Evolutionary conservation across 2,888 invertebrate species (phyloP), one percentile per base, ranked within the genome.

Genomic region (Augiades crinisus): DNA sequence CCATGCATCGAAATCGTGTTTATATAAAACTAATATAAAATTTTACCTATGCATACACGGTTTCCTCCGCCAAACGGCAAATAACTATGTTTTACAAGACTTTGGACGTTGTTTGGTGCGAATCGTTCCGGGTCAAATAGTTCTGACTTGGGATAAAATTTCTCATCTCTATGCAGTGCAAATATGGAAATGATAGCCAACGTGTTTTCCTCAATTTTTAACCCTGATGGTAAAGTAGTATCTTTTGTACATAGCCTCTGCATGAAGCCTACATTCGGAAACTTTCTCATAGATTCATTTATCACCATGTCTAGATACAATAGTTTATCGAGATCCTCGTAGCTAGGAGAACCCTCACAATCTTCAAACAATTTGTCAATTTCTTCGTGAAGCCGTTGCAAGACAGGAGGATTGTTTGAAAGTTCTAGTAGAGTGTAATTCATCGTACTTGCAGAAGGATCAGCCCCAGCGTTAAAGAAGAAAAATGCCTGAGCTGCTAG

Each of bases 61-160:
- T 86, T 84, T 24, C 90, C 90, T 58, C 81, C 86, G 10, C 89
- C 89, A 67, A 90, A 90, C 3, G 88, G 83, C 53, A 90, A 59
- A 63, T 74, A 87, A 10, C 74, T 72, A 60, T 66, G 84, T 16
- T 78, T 80, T 3, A 68, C 59, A 17, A 67, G 55, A 10, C 66
- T 64, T 1, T 54, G 41, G 24, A 54, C 24, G 45, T 74, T 75
- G 38, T 71, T 61, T 13, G 68, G 50, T 21, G 70, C 62, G 70
- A 91, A 91, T 56, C 91, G 73, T 27, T 89, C 85, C 2, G 90
- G 90, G 58, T 89, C 79, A 62, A 87, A 90, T 30, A 59, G 38
- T 6, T 81, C 72, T 7, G 90, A 82, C 33, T 88, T 65, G 0
- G 79, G 76, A 49, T 63, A 87, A 49, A 78, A 72, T 10, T 73